Evolutionary conservation across 2,113 vertebrate species (phyloP).

Genomic region (Atherinomorus stipes): DNA sequence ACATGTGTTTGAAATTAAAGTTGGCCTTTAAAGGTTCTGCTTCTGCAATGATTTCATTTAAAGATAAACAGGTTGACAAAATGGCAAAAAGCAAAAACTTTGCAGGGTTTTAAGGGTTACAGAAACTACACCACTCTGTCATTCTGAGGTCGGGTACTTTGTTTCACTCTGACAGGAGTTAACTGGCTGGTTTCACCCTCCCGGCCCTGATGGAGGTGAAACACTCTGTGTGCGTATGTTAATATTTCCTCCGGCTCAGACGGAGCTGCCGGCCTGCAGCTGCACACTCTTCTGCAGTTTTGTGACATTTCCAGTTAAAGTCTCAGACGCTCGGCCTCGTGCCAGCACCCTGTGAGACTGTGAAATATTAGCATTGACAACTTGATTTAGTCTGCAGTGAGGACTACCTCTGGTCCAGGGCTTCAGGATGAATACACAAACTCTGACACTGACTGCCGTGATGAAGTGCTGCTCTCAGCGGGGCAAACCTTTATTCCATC

Average conservation of each 20-base stretch:
- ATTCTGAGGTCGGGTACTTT: neutral
- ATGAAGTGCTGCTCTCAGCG: slow-evolving; percentile 3
- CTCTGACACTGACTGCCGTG: slow-evolving; percentile 10
- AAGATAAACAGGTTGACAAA: no score
- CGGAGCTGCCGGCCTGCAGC: neutral
- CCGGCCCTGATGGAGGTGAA: neutral
- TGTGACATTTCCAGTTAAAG: neutral
- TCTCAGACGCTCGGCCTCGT: neutral
- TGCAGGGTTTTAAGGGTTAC: no score
- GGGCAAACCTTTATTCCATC: slow-evolving; percentile 13
- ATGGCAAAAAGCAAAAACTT: no score
- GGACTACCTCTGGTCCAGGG: neutral
- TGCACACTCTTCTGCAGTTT: neutral
- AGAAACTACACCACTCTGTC: no score
- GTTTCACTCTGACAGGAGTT: no score
- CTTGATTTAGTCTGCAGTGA: neutral
- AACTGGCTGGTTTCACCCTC: no score
- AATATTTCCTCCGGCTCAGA: neutral
- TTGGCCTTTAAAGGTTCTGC: no score
- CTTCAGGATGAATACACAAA: neutral
- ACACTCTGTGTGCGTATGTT: fast-evolving
- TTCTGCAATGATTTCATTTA: no score
- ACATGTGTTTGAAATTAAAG: no score
- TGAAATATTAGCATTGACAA: neutral
- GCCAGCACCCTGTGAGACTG: neutral